Evolutionary conservation across 2,113 vertebrate genomes (phyloP), one percentile per base, ranked within the genome.

Genomic region (Chaenogobius annularis): DNA sequence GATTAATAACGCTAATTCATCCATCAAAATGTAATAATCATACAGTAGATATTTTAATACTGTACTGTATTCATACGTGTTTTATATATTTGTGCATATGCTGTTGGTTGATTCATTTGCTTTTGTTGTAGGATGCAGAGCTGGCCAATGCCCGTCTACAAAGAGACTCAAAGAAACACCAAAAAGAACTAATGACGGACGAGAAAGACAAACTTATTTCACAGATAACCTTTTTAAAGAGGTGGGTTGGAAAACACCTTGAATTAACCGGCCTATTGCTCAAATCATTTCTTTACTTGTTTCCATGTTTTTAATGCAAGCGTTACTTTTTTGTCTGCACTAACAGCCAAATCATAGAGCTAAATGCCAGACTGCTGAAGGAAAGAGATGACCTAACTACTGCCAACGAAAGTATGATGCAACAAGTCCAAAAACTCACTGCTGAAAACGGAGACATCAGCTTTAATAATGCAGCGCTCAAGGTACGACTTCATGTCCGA

Each of bases 381-480:
- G 88, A 91, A 74, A 85, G 90, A 72, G 89, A 92, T 0, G 17
- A 78, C 66, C 87, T 83, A 31, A 90, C 78, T 65, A 88, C 81
- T 4, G 90, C 92, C 3, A 88, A 84, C 68, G 91, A 92, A 73
- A 88, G 85, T 55, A 81, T 94, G 88, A 76, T 89, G 85, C 88
- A 79, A 79, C 93, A 91, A 59, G 71, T 95, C 56, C 87, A 93
- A 52, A 91, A 86, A 69, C 68, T 93, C 87, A 84, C 81, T 31
- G 67, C 66, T 82, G 94, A 95, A 90, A 95, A 91, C 15, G 78
- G 90, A 81, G 92, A 90, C 8, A 75, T 95, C 66, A 66, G 62
- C 77, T 66, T 90, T 74, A 93, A 94, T 87, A 95, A 96, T 84
- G 75, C 88, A 81, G 85, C 90, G 54, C 87, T 98, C 79, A 92